Percentiles rank a stretch among this genome's conserved stretches.
Evolutionary conservation across 2,113 vertebrate genomes (phyloP).

Genomic region (Anoplopoma fimbria): DNA sequence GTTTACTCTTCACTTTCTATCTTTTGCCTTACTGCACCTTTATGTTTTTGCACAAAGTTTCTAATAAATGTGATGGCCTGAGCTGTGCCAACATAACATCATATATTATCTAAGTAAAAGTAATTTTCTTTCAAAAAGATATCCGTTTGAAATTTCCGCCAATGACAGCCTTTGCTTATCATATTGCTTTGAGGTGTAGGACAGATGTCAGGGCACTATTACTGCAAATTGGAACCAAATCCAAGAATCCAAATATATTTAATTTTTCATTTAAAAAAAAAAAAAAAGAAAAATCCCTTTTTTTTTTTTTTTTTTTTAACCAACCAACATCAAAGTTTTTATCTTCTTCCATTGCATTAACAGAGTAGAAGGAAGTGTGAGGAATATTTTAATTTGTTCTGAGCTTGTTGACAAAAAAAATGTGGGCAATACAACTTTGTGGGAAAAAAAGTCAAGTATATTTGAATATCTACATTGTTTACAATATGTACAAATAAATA

Average conservation of each 20-base stretch:
- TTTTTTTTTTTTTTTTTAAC: background rate
- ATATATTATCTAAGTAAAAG: background rate
- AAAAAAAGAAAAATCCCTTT: no score
- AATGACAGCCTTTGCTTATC: background rate
- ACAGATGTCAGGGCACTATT: background rate
- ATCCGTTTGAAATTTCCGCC: no score
- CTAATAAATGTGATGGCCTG: background rate
- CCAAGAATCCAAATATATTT: no score
- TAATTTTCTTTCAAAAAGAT: background rate
- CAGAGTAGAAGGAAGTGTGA: slow-evolving; percentile 6
- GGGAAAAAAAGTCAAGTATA: slow-evolving; percentile 22
- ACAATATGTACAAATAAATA: slow-evolving; percentile 82
- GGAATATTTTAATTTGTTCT: slow-evolving; percentile 36
- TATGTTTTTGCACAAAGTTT: background rate
- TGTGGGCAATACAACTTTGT: slow-evolving; percentile 30
- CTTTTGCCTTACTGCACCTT: background rate
- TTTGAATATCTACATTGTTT: slow-evolving; percentile 67
- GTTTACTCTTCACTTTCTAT: background rate
- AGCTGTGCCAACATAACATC: background rate
- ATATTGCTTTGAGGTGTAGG: background rate
- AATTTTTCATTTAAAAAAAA: no score
- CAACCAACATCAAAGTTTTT: background rate
- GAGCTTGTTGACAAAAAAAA: slow-evolving; percentile 26
- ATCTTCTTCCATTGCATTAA: slow-evolving; percentile 14
- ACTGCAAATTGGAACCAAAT: background rate